A percentile compares a stretch with the other conserved stretches of the same genome.
Conservation (phyloP, 2,888 invertebrate genomes). For the Hyalella azteca region DNA sequence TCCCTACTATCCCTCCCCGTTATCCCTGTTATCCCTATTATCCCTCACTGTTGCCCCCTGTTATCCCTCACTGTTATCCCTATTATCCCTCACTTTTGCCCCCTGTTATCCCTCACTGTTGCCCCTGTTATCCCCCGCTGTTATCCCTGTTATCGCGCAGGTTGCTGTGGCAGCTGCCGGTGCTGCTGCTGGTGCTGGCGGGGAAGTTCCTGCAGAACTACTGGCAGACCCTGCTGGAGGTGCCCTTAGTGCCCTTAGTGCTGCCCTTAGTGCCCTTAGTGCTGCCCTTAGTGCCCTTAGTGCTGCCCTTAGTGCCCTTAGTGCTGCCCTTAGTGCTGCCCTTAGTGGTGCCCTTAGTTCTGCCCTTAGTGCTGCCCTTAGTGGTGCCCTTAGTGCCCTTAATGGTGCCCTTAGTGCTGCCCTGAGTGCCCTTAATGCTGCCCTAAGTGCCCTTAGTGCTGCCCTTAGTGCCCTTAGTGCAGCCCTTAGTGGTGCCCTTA, state of each 20-base stretch:
- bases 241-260: background rate
- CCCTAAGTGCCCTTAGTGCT: no score
- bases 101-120: background rate
- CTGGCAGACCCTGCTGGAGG: background rate
- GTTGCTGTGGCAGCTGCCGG: constrained; percentile 29
- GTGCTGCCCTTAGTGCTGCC: no score
- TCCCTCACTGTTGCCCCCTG: no score
- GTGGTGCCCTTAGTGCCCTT: no score
- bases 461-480: no score
- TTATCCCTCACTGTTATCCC: background rate
- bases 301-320: background rate
- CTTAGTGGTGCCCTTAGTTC: no score
- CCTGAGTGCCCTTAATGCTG: no score
- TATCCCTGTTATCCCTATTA: background rate
- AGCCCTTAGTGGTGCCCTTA: no score
- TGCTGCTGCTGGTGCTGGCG: constrained; percentile 4
- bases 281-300: background rate
- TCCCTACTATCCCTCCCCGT: background rate
- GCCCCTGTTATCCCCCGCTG: background rate
- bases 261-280: background rate
- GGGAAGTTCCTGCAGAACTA: constrained; percentile 19
- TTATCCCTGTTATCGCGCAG: background rate
- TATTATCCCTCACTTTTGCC: background rate
- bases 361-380: no score
- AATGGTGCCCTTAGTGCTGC: no score